These are phyloP conservation scores for Protomyctophum bolini DNA, from an alignment of 2,113 vertebrate species.

Conservation along the genomic window DNA sequence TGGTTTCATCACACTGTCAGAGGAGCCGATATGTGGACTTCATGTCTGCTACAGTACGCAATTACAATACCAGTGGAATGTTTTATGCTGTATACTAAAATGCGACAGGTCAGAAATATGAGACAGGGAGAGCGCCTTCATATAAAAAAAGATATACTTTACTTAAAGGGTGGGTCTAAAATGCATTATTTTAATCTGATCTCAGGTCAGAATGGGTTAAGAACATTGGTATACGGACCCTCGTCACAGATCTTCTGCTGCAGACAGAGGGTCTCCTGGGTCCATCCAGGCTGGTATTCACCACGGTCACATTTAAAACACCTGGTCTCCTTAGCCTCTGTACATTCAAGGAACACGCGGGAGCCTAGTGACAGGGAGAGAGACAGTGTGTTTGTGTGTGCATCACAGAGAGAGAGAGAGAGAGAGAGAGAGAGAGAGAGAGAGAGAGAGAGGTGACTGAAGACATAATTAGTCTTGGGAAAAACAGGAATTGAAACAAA, in stretches of 20 bases:
- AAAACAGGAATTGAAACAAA: background rate
- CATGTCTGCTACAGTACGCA: too few relatives aligned
- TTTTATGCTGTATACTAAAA: too few relatives aligned
- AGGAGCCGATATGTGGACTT: too few relatives aligned
- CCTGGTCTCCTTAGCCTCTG: conserved; percentile 63
- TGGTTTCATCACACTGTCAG: too few relatives aligned
- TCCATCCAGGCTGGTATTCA: conserved; percentile 89
- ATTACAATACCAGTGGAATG: too few relatives aligned
- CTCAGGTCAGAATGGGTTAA: too few relatives aligned
- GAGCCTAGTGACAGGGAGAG: conserved; percentile 73
- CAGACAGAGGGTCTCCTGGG: conserved; percentile 80
- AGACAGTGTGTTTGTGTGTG: background rate
- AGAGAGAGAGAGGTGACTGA: background rate
- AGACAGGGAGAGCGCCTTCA: too few relatives aligned
- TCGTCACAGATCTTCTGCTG: conserved; percentile 88
- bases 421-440: background rate
- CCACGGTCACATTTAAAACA: conserved; percentile 82
- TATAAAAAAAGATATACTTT: too few relatives aligned
- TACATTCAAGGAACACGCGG: conserved; percentile 81
- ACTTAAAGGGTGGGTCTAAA: too few relatives aligned
- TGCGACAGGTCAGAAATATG: too few relatives aligned
- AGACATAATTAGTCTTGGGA: background rate
- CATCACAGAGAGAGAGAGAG: background rate
- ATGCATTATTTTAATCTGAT: too few relatives aligned
- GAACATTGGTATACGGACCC: conserved; percentile 77